These are phyloP conservation scores for Pitta sordida DNA, from an alignment of 2,113 vertebrate genomes.

Conservation along the genomic window DNA sequence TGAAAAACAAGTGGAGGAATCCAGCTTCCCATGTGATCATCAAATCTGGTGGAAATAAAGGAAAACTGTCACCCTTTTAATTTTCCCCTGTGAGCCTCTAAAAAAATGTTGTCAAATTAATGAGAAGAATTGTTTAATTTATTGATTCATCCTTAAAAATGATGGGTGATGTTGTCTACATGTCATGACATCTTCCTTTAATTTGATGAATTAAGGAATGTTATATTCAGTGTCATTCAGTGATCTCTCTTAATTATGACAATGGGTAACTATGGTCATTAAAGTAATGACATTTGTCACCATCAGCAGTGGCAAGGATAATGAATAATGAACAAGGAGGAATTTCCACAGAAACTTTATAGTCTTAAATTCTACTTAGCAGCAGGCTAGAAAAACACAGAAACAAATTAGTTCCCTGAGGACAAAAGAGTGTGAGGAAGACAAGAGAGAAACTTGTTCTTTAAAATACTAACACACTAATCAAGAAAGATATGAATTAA, in stretches of 20 bases:
- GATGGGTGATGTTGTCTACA: conserved; percentile 20
- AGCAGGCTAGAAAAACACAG: not conserved
- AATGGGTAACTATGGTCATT: conserved; percentile 53
- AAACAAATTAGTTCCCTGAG: not conserved
- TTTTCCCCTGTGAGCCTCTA: not conserved
- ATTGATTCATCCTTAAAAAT: conserved; percentile 36
- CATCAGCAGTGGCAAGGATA: not conserved
- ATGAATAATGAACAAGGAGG: conserved; percentile 43
- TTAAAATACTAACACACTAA: not conserved
- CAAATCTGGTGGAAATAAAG: not conserved
- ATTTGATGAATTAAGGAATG: conserved; percentile 49
- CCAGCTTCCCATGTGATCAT: not conserved
- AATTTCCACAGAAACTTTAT: not conserved
- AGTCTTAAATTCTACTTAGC: not conserved
- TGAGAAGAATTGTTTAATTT: not conserved
- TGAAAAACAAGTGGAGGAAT: not conserved
- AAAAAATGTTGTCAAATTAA: not conserved
- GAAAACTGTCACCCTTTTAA: not conserved
- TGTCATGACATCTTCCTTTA: conserved; percentile 20
- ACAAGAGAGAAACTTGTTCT: not conserved
- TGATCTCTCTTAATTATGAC: conserved; percentile 60
- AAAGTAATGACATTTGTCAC: conserved; percentile 64
- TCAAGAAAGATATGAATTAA: not conserved
- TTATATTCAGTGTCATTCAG: conserved; percentile 37
- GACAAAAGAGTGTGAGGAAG: not conserved